Conservation (phyloP, 2,113 vertebrate genomes). For the Archocentrus centrarchus region DNA sequence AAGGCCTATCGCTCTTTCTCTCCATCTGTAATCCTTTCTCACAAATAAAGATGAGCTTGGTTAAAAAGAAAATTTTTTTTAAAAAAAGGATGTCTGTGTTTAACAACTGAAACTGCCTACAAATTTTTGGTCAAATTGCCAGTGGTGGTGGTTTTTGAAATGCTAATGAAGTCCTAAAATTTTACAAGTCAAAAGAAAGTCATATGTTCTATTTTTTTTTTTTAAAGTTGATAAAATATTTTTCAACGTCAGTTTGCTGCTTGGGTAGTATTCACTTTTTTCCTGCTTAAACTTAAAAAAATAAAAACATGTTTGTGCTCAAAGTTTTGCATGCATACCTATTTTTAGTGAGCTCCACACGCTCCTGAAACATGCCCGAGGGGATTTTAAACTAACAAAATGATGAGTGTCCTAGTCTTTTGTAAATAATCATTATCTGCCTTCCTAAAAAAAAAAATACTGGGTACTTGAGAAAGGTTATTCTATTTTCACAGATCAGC, state of each 20-base stretch:
- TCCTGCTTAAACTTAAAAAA: background rate
- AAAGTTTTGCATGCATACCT: background rate
- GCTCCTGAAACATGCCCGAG: constrained; percentile 45
- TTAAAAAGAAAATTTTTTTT: no score
- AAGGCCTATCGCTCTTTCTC: background rate
- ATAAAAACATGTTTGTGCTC: constrained; percentile 14
- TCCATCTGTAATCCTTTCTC: background rate
- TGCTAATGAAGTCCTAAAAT: background rate
- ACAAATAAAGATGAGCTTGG: background rate
- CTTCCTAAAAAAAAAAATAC: background rate
- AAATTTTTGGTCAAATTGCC: background rate
- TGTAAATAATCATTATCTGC: constrained; percentile 2
- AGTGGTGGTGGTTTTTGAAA: background rate
- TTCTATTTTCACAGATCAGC: background rate
- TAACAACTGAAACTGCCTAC: background rate
- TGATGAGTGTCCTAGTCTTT: constrained; percentile 17
- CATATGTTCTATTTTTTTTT: background rate
- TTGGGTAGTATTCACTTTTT: background rate
- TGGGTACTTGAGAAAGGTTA: background rate
- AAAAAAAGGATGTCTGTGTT: background rate
- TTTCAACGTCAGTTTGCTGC: background rate
- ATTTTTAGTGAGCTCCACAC: constrained; percentile 37
- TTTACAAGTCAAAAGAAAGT: no score
- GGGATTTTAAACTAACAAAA: constrained; percentile 1
- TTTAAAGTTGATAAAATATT: background rate